A percentile compares a stretch with the other conserved stretches of the same genome.
These are phyloP conservation scores for Esperia sulphurella DNA, from an alignment of 2,888 invertebrate species.

Conservation along the genomic window DNA sequence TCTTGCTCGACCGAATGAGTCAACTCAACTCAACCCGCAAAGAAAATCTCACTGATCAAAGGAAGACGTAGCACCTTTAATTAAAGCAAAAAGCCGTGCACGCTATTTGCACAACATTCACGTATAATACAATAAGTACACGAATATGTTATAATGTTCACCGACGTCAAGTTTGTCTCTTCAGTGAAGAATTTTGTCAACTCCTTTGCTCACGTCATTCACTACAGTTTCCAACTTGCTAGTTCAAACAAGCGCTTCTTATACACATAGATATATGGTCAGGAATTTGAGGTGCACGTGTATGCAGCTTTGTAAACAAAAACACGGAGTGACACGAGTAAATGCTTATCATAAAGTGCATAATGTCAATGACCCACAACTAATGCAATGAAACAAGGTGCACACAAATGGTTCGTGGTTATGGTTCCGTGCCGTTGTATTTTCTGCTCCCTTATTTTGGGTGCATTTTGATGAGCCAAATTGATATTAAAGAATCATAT, in stretches of 20 bases:
- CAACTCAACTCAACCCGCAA: no score
- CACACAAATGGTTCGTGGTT: conserved; percentile 1
- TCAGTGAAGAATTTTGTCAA: no score
- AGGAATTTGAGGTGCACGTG: conserved; percentile 4
- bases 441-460: background rate
- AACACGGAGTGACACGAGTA: conserved; percentile 3
- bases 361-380: conserved; percentile 4
- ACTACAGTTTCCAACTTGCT: background rate
- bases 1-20: no score
- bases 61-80: no score
- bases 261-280: background rate
- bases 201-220: no score
- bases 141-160: no score
- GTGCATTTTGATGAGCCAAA: conserved; percentile 1
- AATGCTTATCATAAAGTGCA: conserved; percentile 1
- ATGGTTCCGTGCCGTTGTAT: background rate
- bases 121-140: no score
- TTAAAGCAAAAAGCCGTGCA: no score
- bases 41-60: no score
- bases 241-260: background rate
- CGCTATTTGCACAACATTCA: no score
- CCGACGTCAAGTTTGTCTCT: no score
- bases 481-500: conserved; percentile 1
- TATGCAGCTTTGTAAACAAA: conserved; percentile 6
- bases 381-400: conserved; percentile 4